These are phyloP conservation scores for Nephotettix cincticeps DNA, from an alignment of 1,140 invertebrate genomes.

Conservation along the genomic window DNA sequence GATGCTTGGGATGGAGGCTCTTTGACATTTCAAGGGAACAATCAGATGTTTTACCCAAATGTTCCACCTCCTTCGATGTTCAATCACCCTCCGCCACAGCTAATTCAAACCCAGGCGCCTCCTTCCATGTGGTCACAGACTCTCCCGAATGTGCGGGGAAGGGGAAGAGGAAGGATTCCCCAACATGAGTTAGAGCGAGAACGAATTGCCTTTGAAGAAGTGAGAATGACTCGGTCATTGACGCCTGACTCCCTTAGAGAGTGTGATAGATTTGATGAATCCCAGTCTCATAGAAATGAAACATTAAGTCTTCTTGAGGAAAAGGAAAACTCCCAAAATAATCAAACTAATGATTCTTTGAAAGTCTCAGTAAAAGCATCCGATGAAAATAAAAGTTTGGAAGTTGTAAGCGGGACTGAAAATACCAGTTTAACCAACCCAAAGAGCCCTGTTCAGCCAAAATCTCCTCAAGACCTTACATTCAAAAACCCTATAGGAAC, in stretches of 20 bases:
- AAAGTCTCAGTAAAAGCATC: too few species aligned
- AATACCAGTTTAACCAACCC: neutral
- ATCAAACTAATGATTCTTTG: too few species aligned
- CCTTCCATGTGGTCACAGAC: conserved; percentile 52
- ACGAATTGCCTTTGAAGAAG: conserved; percentile 16
- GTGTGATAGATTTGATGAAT: neutral
- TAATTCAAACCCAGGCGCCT: conserved; percentile 35
- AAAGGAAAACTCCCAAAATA: neutral
- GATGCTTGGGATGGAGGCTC: conserved; percentile 54
- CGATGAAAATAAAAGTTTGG: too few species aligned
- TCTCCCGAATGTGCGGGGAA: conserved; percentile 47
- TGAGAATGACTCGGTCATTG: conserved; percentile 47
- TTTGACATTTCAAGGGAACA: conserved; percentile 49
- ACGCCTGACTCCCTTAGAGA: conserved; percentile 49
- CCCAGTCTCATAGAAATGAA: neutral
- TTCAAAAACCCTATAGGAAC: conserved; percentile 13
- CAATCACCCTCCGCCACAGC: conserved; percentile 30
- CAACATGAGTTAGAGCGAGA: conserved; percentile 48
- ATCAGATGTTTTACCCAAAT: neutral
- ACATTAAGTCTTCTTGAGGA: neutral
- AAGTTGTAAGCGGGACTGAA: neutral
- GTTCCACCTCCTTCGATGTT: conserved; percentile 23
- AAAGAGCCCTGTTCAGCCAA: conserved; percentile 47
- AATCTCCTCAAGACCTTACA: conserved; percentile 44
- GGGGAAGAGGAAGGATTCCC: conserved; percentile 53